Evolutionary conservation across 2,888 invertebrate species (phyloP), one percentile per base, ranked within the genome.

Genomic region (Chrysolina americana): DNA sequence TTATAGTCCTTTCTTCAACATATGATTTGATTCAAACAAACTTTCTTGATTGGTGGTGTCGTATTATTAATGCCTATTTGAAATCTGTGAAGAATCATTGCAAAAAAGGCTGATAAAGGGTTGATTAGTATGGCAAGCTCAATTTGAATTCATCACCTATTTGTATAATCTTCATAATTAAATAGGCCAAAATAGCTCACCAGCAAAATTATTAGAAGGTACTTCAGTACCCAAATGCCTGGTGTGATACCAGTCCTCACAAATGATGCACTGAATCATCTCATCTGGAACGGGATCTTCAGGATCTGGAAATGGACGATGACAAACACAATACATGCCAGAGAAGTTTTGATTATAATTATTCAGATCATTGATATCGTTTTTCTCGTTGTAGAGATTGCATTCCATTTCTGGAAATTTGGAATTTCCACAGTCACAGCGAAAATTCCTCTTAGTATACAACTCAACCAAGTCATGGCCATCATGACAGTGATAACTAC

Each of bases 241-340:
- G 36, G 94, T 91, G 89, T 99, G 99, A 83, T 93, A 96, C 99
- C 99, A 99, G 87, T 99, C 99, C 87, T 99, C 99, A 87, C 99
- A 99, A 70, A 98, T 89, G 62, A 95, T 91, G 85, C 99, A 99
- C 86, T 99, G 99, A 65, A 98, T 92, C 98, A 99, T 99, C 82
- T 96, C 95, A 89, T 98, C 98, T 70, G 94, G 94, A 48, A 91
- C 88, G 5, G 91, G 90, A 85, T 93, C 92, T 11, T 98, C 97
- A 0, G 95, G 94, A 88, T 99, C 98, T 13, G 99, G 99, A 88
- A 98, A 99, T 0, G 98, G 98, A 70, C 97, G 91, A 53, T 93
- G 89, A 87, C 99, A 99, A 13, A 89, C 92, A 86, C 99, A 99
- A 88, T 99, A 99, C 1, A 94, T 86, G 0, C 98, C 99, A 83